Evolutionary conservation across 1,140 invertebrate species (phyloP), one percentile per base, ranked within the genome.

Genomic region (Drosophila tristis): DNA sequence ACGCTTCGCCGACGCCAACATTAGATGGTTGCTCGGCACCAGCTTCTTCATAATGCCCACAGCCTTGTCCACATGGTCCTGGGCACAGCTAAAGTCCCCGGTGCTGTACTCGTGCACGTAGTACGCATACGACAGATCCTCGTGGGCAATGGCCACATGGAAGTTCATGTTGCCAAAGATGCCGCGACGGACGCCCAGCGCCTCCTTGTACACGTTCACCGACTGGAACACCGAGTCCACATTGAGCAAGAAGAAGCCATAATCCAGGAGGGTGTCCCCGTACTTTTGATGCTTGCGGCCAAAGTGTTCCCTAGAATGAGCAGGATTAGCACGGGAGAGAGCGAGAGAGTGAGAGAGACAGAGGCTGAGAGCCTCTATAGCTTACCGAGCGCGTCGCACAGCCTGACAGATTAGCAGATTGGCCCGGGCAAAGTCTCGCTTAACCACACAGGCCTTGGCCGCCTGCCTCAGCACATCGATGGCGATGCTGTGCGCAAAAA

Each of bases 61-160:
- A n/a, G 97, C 96, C 78, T 94, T 94, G 78, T 97, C 95, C 44
- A 96, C 95, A 92, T 98, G 96, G 65, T 96, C 94, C 94, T 94
- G 94, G 20, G 97, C 97, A 92, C 95, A 94, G 72, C 94, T 93
- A 92, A 98, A 98, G 68, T 95, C 94, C 5, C 97, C 97, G 9
- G 96, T 96, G 89, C 95, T 97, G 91, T 99, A 98, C 93, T 98
- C 97, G 49, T 96, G 94, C 8, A 98, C 97, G 91, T 98, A 98
- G 15, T 96, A 95, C 31, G 97, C 97, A 93, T 98, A 98, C 1
- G 97, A 97, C 11, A 98, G 93, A 93, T 98, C 97, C 93, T 98
- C 97, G 92, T 97, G 95, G 26, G 96, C 96, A 26, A 96, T 94
- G 2, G 97, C 97, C 57, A 98, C 96, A 89, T 96, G 95, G 58